Conservation (phyloP, 2,113 vertebrate species). For the Corythornis madagascariensis region DNA sequence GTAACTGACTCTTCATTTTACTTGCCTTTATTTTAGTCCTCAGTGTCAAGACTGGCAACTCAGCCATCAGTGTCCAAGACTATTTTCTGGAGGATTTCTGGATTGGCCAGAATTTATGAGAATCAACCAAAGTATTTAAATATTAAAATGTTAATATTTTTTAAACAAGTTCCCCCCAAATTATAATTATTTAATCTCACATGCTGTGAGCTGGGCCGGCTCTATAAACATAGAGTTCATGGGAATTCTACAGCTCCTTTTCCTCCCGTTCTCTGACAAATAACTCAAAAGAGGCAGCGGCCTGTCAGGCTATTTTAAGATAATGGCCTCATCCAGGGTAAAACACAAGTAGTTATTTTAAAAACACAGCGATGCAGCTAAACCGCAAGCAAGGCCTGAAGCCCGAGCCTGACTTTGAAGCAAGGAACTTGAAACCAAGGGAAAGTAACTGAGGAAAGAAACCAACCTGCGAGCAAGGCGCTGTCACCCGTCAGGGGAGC, state of each 20-base stretch:
- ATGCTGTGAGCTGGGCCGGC: not conserved
- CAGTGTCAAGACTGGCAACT: not conserved
- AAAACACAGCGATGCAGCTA: not conserved
- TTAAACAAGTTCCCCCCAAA: not conserved
- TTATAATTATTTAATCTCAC: not conserved
- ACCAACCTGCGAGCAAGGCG: no score
- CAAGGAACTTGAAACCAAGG: not conserved
- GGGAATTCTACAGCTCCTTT: not conserved
- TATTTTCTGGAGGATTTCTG: not conserved
- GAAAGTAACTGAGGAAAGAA: no score
- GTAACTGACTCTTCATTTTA: not conserved
- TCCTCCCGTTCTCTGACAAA: not conserved
- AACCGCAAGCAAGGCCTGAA: not conserved
- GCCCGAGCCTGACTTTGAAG: not conserved
- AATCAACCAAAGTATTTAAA: not conserved
- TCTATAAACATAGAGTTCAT: not conserved
- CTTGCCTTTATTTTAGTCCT: not conserved
- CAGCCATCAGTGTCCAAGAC: not conserved
- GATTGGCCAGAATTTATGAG: not conserved
- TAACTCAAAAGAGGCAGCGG: not conserved
- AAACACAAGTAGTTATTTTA: not conserved
- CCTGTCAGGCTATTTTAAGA: not conserved
- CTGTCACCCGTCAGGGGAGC: slow-evolving; percentile 51
- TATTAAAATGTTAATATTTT: not conserved
- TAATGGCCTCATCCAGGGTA: not conserved